Base-by-base conservation (phyloP, 2,888 invertebrate species). In the Ormia ochracea region DNA sequence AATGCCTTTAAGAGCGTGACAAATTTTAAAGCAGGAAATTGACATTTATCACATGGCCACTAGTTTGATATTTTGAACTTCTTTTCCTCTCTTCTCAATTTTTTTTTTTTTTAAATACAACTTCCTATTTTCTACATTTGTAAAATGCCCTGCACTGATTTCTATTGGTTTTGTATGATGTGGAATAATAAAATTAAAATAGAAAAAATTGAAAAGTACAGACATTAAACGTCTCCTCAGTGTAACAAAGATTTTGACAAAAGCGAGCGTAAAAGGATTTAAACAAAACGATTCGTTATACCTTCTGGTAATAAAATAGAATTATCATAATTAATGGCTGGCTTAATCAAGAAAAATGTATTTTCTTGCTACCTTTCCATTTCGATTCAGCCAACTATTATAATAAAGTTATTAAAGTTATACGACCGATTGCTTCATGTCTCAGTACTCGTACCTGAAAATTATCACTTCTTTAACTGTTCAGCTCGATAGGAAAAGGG, bases 271-370 rank as follows among this genome's bases (percentile, higher is more conserved):
- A 21, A 52, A 63, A 48, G 28, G 26, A 48, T 58, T 69, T 50
- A 26, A 59, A 75, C 17, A 52, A 36, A 38, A 65, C 72, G 79
- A 84, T 85, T 85, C 86, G 86, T 81, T 83, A 77, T 81, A 77
- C 77, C 79, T 82, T 83, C 75, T 83, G 65, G 65, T 65, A 72
- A 75, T 75, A 76, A 66, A 82, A 83, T 83, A 84, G 85, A 83
- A 86, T 86, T 87, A 86, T 86, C 85, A 86, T 86, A 86, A 86
- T 86, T 86, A 86, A 86, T 86, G 86, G 85, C 85, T 72, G 61
- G 85, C 86, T 84, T 86, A 86, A 86, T 86, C 86, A 86, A 86
- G 86, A 86, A 85, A 84, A 87, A 87, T 87, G 86, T 84, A 26
- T 69, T 58, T 68, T n/a, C n/a, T n/a, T n/a, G n/a, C n/a, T n/a